Base-by-base conservation (phyloP, 2,113 vertebrate genomes). In the Larimichthys crocea region DNA sequence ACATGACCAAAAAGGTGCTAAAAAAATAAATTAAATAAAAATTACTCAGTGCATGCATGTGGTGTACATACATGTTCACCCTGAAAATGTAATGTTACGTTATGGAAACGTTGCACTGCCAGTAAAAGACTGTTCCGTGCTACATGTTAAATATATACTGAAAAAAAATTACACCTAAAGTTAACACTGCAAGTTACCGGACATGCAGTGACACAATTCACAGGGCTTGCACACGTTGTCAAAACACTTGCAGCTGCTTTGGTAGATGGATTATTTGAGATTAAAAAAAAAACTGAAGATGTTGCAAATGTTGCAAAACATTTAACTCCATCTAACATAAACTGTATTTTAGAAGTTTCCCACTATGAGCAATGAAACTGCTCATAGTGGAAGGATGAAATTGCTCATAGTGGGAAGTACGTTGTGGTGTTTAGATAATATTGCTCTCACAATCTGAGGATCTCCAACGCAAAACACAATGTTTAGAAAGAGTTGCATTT, bases 1-100 rank as follows among this genome's bases (percentile, higher is more conserved):
- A 71, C 80, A 85, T 89, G 80, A 83, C 62, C 81, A 22, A 29
- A 77, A 11, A 53, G 48, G 4, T n/a, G 79, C 76, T 69, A 79
- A 10, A 61, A 29, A 29, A 31, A 79, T 9, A 61, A 79, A 11
- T 53, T 7, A 35, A 35, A 35, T 35, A 59, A 60, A 82, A 83
- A 31, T n/a, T 16, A 74, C 29, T 81, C 57, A 35, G 40, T 55
- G 68, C 49, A 74, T 72, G 11, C 46, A 67, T 10, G 3, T 2
- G 3, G 44, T 3, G 49, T 1, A 5, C 24, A 42, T 24, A 80
- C 40, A 78, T 74, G 59, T 61, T 80, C 50, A 74, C 64, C 16
- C 12, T 74, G 49, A 75, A 79, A 67, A 17, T 66, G 44, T 46
- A 46, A 56, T 29, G 19, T 10, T 14, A 55, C 31, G 26, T 29